Base-by-base conservation (phyloP, 2,113 vertebrate genomes). In the Parus major region DNA sequence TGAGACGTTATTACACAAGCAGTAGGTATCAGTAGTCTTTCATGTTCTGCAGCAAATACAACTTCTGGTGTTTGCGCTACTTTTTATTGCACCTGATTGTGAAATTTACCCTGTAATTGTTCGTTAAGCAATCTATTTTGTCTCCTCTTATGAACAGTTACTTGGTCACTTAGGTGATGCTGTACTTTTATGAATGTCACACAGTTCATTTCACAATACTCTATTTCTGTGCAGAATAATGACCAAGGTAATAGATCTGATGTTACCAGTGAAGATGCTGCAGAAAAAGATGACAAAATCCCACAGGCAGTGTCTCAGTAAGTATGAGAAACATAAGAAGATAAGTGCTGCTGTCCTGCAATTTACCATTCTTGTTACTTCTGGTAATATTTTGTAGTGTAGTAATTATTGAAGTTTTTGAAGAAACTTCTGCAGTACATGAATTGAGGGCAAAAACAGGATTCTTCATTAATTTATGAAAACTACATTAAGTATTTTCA, bases 291-390 rank as follows among this genome's bases (percentile, higher is more conserved):
- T 64, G 55, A 18, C 44, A 27, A 63, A 55, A 12, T 66, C 14
- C 27, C 70, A 61, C 79, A 75, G 36, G 55, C 66, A 39, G 2
- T 71, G 69, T 65, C 76, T 87, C 31, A 25, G 97, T 97, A 96
- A 97, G 97, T 97, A 82, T 88, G 15, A 80, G 11, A 68, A 82
- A 88, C 94, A 16, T 12, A 7, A 31, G 69, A 64, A 60, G 6
- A 10, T 5, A 0, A 6, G 1, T 9, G 3, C 24, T 89, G 25
- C 35, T 77, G 1, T 93, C 35, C 41, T 70, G 47, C 10, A 25
- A 5, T 77, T 82, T 77, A 23, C 27, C 4, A 21, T 50, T 24
- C 19, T 7, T 70, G 12, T 85, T 11, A 17, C 17, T 72, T 78
- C 29, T 73, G 41, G 3, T 55, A 73, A 9, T 56, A 35, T 80